Conservation (phyloP, 2,888 invertebrate genomes). For the Tenthredo mesomela region DNA sequence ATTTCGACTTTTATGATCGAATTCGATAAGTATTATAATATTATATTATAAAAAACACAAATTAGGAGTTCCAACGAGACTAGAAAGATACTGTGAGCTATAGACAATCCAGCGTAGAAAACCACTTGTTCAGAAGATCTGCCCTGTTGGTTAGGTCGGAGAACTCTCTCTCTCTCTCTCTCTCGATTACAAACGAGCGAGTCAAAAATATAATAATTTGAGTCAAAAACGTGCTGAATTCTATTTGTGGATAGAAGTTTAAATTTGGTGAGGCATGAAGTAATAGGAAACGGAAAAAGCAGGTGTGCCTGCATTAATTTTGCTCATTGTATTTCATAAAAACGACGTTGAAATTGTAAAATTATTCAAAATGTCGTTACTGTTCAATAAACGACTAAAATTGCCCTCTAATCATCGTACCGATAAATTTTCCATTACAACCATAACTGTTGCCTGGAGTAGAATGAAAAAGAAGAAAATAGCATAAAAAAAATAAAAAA, state of each 20-base stretch:
- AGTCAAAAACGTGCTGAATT: background rate
- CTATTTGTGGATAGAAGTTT: background rate
- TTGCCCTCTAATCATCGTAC: background rate
- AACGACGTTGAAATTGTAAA: constrained; percentile 23
- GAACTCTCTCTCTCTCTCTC: background rate
- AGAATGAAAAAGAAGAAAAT: background rate
- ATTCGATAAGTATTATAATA: background rate
- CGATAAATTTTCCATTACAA: constrained; percentile 11
- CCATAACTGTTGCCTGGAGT: background rate
- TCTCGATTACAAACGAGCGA: constrained; percentile 7
- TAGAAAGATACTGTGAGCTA: background rate
- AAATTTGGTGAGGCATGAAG: background rate
- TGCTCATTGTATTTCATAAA: background rate
- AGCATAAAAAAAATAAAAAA: background rate
- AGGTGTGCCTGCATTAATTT: background rate
- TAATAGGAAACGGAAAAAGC: background rate
- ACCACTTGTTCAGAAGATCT: background rate
- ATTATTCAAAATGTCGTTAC: background rate
- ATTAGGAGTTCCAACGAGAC: background rate
- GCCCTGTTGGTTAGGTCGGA: background rate
- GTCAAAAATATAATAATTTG: background rate
- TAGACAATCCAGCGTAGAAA: background rate
- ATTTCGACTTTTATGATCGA: background rate
- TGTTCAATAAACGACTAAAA: constrained; percentile 16
- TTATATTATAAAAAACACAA: background rate